Evolutionary conservation across 2,888 invertebrate species (phyloP), one percentile per base, ranked within the genome.

Genomic region (Eupelmus urozonus): DNA sequence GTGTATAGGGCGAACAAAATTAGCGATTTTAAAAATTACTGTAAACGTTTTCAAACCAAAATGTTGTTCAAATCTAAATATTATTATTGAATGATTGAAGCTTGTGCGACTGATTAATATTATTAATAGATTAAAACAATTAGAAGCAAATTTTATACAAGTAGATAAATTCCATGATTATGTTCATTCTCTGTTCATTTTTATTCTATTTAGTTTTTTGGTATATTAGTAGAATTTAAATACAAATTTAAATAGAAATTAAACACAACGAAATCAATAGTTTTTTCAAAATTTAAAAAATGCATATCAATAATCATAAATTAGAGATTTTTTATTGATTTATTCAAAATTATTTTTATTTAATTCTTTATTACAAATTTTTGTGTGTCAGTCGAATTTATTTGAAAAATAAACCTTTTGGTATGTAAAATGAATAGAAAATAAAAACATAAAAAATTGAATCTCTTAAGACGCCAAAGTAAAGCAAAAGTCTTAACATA

Each of bases 21-120:
- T 66, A 66, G 66, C 20, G 49, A 57, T 69, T n/a, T n/a, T 42
- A 27, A 83, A 84, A 83, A 83, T 82, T 84, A 84, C 81, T 84
- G 83, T 82, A 62, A 84, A 86, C 85, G 85, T 87, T 87, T 86
- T 85, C 85, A 87, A 86, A 86, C 88, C 89, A 88, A 87, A 89
- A 89, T 89, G 88, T 89, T 88, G 89, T 88, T 89, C 88, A 89
- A 87, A 82, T 83, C 82, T 83, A 85, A 83, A 81, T 86, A 84
- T 82, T 53, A 53, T 53, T 81, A 83, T 82, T 72, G 78, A 80
- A 82, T 71, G 75, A 81, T 82, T 82, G 78, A 70, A 81, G 79
- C 76, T 81, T 81, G 79, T 63, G 71, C 72, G 49, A 72, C 60
- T 75, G 65, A 49, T 53, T 60, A 40, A 59, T 66, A 66, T 74